Percentiles rank a stretch among this genome's conserved stretches.
Conservation (phyloP, 2,113 vertebrate species). For the Grus americana region DNA sequence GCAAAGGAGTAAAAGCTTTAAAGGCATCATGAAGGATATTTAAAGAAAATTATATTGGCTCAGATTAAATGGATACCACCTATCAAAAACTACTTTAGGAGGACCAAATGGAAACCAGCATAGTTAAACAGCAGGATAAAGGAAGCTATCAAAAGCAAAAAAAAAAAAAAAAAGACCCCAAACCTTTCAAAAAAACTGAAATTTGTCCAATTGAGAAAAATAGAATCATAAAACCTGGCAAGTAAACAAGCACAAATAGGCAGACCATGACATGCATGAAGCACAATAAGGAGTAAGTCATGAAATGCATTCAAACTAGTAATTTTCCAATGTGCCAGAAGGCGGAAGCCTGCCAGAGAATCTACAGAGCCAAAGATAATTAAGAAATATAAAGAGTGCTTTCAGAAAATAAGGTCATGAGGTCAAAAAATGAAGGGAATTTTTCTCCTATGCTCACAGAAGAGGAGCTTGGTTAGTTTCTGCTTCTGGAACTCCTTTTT, state of each 20-base stretch:
- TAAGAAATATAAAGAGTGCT: neutral
- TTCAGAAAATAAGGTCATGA: slow-evolving; percentile 15
- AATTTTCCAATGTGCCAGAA: slow-evolving; percentile 6
- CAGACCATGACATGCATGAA: neutral
- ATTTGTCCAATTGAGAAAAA: neutral
- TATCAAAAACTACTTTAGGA: slow-evolving; percentile 23
- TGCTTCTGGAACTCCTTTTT: neutral
- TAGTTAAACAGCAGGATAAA: slow-evolving; percentile 1
- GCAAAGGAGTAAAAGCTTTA: slow-evolving; percentile 7
- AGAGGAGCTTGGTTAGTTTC: neutral
- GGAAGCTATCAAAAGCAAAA: neutral
- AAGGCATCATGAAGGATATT: neutral
- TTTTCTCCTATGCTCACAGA: neutral
- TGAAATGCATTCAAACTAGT: neutral
- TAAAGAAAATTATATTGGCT: slow-evolving; percentile 11
- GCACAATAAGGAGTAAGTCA: neutral
- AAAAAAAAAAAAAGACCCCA: neutral
- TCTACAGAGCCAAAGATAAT: slow-evolving; percentile 29
- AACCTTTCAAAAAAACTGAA: neutral
- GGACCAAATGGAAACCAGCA: neutral
- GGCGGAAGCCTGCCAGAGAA: neutral
- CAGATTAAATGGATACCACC: neutral
- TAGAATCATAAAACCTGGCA: neutral
- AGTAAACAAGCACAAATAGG: neutral
- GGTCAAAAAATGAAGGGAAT: neutral